Conservation (phyloP, 2,888 invertebrate genomes). For the Rhogogaster chlorosoma region DNA sequence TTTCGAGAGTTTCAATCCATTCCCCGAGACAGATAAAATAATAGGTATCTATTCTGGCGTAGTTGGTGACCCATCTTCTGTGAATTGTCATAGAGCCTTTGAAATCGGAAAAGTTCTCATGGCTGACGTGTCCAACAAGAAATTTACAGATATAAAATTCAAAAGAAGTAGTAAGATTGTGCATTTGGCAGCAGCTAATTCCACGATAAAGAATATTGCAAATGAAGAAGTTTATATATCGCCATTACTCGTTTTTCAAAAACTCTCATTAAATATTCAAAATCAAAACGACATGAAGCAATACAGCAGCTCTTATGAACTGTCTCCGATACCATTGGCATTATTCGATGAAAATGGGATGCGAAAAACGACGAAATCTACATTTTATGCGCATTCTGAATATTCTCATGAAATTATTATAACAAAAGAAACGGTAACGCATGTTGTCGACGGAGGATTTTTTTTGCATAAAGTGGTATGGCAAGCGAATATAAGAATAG, state of each 20-base stretch:
- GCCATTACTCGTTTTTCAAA: slow-evolving; percentile 48
- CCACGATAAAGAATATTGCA: slow-evolving; percentile 21
- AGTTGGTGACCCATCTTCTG: slow-evolving; percentile 63
- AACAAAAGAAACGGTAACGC: slow-evolving; percentile 21
- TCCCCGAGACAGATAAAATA: slow-evolving; percentile 64
- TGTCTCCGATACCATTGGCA: slow-evolving; percentile 49
- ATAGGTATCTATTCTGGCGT: slow-evolving; percentile 66
- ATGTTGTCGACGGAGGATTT: slow-evolving; percentile 54
- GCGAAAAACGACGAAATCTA: slow-evolving; percentile 47
- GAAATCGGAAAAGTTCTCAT: slow-evolving; percentile 62
- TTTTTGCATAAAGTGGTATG: slow-evolving; percentile 54
- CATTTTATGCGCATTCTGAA: slow-evolving; percentile 45
- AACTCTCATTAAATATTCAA: slow-evolving; percentile 43
- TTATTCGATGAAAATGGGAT: slow-evolving; percentile 54
- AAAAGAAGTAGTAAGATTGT: slow-evolving; percentile 32
- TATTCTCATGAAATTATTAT: slow-evolving; percentile 51
- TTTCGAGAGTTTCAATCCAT: slow-evolving; percentile 66
- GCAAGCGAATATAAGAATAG: slow-evolving; percentile 49
- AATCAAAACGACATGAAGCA: slow-evolving; percentile 31
- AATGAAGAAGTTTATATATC: slow-evolving; percentile 52
- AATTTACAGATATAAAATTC: slow-evolving; percentile 51
- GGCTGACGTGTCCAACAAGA: slow-evolving; percentile 49
- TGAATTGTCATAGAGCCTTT: slow-evolving; percentile 67
- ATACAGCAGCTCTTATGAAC: slow-evolving; percentile 49
- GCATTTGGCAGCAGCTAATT: slow-evolving; percentile 45